A percentile compares a stretch with the other conserved stretches of the same genome.
Evolutionary conservation across 2,113 vertebrate species (phyloP).

Genomic region (Actenoides lindsayi): DNA sequence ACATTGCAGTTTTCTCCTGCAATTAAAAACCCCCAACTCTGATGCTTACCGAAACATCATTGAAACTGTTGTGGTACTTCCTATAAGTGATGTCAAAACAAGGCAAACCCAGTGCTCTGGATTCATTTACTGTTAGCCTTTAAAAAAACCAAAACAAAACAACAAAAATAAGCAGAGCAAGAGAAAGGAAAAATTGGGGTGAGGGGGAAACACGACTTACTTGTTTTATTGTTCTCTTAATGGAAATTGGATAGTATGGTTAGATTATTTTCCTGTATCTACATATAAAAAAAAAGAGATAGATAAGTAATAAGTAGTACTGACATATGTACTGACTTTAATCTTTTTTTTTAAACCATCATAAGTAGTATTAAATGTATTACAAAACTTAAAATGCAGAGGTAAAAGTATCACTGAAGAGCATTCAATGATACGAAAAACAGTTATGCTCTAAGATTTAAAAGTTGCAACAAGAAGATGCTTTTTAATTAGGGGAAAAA

Average conservation of each 20-base stretch:
- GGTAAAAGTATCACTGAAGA: background rate
- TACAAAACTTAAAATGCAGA: background rate
- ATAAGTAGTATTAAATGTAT: background rate
- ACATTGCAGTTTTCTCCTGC: background rate
- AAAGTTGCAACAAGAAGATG: constrained; percentile 2
- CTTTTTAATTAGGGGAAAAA: background rate
- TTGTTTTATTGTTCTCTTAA: background rate
- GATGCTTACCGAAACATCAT: background rate
- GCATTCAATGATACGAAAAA: background rate
- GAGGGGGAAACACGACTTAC: accelerated
- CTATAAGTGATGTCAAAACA: background rate
- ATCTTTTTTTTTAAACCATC: background rate
- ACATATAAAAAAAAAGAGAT: background rate
- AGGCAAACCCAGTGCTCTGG: background rate
- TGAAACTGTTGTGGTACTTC: background rate
- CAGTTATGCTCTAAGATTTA: background rate
- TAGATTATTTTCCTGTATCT: background rate
- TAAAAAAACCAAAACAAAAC: background rate
- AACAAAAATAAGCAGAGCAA: accelerated
- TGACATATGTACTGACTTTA: background rate
- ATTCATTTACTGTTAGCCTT: background rate
- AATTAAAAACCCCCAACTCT: background rate
- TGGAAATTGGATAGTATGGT: background rate
- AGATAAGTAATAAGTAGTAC: background rate
- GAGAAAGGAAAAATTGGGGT: background rate